phyloP scores from a whole-genome alignment of 1,140 invertebrate genomes.

The Drosophila tristis region DNA sequence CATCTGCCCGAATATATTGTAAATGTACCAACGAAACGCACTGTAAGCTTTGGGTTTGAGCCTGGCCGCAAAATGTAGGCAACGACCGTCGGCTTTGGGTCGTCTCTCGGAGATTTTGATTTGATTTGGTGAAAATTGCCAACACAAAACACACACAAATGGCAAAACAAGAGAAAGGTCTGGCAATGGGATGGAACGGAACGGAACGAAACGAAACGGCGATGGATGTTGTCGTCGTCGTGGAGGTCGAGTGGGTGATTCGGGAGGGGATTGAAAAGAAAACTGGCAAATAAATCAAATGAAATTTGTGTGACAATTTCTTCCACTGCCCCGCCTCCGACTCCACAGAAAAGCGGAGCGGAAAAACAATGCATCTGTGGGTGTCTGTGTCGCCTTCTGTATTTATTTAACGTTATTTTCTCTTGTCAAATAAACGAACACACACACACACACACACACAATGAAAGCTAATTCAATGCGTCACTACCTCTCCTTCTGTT shows the following conservation, averaged over 20 bases:
- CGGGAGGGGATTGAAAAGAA: slow-evolving; percentile 51
- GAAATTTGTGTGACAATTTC: slow-evolving; percentile 72
- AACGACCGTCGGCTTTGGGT: slow-evolving; percentile 6
- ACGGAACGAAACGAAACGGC: not conserved
- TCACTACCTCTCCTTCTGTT: slow-evolving; percentile 16
- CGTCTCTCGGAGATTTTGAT: slow-evolving; percentile 29
- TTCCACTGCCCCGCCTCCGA: not conserved
- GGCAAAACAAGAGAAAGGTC: too few species aligned
- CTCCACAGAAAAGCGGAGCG: slow-evolving; percentile 33
- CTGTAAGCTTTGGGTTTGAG: slow-evolving; percentile 8
- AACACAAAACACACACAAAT: slow-evolving; percentile 4
- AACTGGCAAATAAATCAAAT: slow-evolving; percentile 81
- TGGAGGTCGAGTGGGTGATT: not conserved
- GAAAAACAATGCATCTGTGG: slow-evolving; percentile 37
- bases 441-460: slow-evolving; percentile 22
- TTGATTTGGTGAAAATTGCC: slow-evolving; percentile 37
- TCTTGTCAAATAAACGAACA: slow-evolving; percentile 67
- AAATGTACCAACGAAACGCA: slow-evolving; percentile 6
- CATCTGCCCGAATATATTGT: too few species aligned
- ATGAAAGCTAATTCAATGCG: slow-evolving; percentile 60
- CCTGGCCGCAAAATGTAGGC: slow-evolving; percentile 19
- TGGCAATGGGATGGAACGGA: not conserved
- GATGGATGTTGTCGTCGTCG: too few species aligned
- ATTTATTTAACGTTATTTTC: slow-evolving; percentile 74
- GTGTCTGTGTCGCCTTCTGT: slow-evolving; percentile 38